Conservation (phyloP, 2,113 vertebrate genomes). For the Pachypanchax playfairii region DNA sequence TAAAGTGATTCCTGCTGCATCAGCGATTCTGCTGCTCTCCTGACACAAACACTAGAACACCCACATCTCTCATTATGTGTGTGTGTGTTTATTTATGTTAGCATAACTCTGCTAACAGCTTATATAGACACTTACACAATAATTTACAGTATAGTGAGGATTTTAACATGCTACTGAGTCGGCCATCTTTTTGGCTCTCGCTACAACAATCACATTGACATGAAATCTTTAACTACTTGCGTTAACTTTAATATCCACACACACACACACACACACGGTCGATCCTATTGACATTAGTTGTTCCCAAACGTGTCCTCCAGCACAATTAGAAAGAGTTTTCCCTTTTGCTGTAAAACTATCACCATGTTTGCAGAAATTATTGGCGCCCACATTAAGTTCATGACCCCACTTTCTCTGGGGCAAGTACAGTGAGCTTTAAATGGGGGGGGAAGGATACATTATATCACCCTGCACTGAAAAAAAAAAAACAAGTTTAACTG, state of each 20-base stretch:
- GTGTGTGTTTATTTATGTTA: constrained; percentile 12
- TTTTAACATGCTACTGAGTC: constrained; percentile 1
- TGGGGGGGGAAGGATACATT: background rate
- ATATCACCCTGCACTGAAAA: background rate
- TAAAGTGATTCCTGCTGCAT: constrained; percentile 9
- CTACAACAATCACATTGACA: background rate
- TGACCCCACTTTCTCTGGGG: background rate
- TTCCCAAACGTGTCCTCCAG: background rate
- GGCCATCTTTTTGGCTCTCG: background rate
- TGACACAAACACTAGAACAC: constrained; percentile 15
- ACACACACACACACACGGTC: background rate
- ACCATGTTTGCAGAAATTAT: constrained; percentile 9
- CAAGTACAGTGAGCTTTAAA: background rate
- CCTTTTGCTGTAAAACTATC: constrained; percentile 1
- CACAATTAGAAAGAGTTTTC: background rate
- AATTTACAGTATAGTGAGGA: background rate
- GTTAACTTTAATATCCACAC: background rate
- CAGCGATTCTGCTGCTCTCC: constrained; percentile 15
- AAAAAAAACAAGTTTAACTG: no score
- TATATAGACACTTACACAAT: background rate
- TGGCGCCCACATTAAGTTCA: constrained; percentile 3
- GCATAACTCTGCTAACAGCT: constrained; percentile 10
- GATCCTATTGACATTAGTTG: background rate
- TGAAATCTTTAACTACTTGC: background rate
- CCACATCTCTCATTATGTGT: constrained; percentile 4